These are phyloP conservation scores for Lampris incognitus DNA, from an alignment of 2,113 vertebrate species.

Conservation along the genomic window DNA sequence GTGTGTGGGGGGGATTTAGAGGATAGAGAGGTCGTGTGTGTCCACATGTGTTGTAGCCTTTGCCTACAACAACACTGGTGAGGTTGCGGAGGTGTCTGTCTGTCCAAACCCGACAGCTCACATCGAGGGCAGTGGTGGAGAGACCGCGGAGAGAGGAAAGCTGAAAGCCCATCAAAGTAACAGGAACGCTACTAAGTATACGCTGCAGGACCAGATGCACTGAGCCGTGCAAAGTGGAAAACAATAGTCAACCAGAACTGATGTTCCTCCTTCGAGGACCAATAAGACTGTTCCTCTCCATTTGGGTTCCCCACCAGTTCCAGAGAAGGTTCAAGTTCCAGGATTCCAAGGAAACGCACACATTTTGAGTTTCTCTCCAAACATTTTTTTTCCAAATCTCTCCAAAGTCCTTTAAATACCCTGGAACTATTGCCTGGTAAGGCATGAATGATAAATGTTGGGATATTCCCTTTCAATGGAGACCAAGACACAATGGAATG, in stretches of 20 bases:
- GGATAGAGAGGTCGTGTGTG: constrained; percentile 55
- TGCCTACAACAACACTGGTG: constrained; percentile 64
- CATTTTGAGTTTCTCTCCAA: not conserved
- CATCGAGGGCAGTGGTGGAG: constrained; percentile 32
- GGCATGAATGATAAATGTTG: constrained; percentile 18
- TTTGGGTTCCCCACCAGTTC: constrained; percentile 21
- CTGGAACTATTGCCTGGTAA: constrained; percentile 10
- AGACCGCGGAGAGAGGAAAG: constrained; percentile 27
- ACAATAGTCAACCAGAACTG: constrained; percentile 16
- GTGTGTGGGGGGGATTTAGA: constrained; percentile 48
- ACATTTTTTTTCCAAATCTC: not conserved
- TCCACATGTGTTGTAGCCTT: constrained; percentile 54
- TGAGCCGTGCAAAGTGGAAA: constrained; percentile 27
- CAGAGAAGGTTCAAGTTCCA: constrained; percentile 11
- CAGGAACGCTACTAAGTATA: constrained; percentile 2
- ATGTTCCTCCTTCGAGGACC: constrained; percentile 29
- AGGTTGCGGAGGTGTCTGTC: constrained; percentile 61
- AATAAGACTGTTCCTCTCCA: constrained; percentile 16
- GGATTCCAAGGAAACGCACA: constrained; percentile 21
- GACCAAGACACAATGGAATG: constrained; percentile 7
- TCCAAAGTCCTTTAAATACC: not conserved
- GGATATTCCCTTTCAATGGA: constrained; percentile 3
- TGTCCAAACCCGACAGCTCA: constrained; percentile 49
- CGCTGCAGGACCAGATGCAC: not conserved
- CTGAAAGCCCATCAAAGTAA: constrained; percentile 14